These are phyloP conservation scores for Thryonomys swinderianus DNA, from an alignment of 2,113 vertebrate genomes.

Conservation along the genomic window DNA sequence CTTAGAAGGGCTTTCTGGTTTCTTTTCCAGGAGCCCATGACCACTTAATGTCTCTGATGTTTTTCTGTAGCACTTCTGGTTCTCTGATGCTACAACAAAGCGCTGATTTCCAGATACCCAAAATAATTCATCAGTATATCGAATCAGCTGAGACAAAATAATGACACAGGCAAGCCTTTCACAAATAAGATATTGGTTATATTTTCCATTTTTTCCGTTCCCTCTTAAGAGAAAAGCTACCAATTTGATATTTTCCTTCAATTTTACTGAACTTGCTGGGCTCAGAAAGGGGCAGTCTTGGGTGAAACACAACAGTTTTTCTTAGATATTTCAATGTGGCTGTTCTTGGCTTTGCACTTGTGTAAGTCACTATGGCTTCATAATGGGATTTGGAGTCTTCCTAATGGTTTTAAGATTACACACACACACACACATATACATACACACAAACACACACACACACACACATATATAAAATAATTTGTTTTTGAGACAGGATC, in stretches of 20 bases:
- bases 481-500: no score
- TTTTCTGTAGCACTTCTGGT: not conserved
- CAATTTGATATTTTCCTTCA: not conserved
- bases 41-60: not conserved
- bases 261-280: not conserved
- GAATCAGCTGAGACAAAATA: not conserved
- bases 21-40: not conserved
- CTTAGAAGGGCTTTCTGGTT: not conserved
- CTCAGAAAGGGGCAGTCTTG: not conserved
- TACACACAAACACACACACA: no score
- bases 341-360: not conserved
- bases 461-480: no score
- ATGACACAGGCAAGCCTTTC: not conserved
- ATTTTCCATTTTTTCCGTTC: not conserved
- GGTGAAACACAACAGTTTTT: not conserved
- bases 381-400: no score
- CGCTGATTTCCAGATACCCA: not conserved
- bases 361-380: not conserved
- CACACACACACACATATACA: no score
- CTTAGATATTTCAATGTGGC: not conserved
- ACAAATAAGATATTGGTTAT: not conserved
- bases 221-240: not conserved
- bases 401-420: no score
- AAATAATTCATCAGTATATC: not conserved
- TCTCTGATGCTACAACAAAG: not conserved